Evolutionary conservation across 1,140 invertebrate genomes (phyloP).

Genomic region (Dinoponera quadriceps): DNA sequence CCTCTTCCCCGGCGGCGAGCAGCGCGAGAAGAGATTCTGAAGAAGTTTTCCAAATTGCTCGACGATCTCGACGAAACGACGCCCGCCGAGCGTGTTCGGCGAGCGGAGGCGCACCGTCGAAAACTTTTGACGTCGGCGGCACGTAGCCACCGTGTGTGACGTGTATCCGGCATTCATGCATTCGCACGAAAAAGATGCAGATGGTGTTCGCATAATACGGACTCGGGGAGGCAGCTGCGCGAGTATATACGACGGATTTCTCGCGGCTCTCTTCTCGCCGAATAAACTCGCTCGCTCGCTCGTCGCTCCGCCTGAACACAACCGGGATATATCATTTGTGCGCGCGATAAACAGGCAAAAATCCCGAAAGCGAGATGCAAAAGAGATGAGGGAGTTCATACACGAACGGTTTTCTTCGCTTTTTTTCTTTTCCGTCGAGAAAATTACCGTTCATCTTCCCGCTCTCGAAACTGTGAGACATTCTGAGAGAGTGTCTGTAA

Average conservation of each 20-base stretch:
- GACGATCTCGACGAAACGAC: slow-evolving; percentile 69
- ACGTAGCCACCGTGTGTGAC: slow-evolving; percentile 50
- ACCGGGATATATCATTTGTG: slow-evolving; percentile 31
- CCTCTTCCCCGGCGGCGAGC: not conserved
- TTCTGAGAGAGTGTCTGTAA: too few species aligned
- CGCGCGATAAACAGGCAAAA: not conserved
- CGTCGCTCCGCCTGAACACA: slow-evolving; percentile 36
- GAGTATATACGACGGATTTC: slow-evolving; percentile 43
- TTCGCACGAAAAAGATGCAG: slow-evolving; percentile 79
- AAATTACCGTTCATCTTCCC: too few species aligned
- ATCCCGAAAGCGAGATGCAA: not conserved
- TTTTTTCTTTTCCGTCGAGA: too few species aligned
- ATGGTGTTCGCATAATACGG: slow-evolving; percentile 78
- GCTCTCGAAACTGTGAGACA: too few species aligned
- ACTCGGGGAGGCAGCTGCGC: slow-evolving; percentile 64
- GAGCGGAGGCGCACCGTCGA: slow-evolving; percentile 34
- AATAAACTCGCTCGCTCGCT: slow-evolving; percentile 36
- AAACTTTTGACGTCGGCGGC: slow-evolving; percentile 74
- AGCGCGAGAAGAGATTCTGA: slow-evolving; percentile 62
- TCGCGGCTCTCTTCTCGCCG: slow-evolving; percentile 35
- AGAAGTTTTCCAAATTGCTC: slow-evolving; percentile 73
- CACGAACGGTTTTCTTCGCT: not conserved
- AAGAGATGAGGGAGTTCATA: not conserved
- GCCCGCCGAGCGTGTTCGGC: slow-evolving; percentile 56
- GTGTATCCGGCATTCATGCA: slow-evolving; percentile 78